Conservation (phyloP, 1,140 invertebrate species). For the Drosophila ohnishii region DNA sequence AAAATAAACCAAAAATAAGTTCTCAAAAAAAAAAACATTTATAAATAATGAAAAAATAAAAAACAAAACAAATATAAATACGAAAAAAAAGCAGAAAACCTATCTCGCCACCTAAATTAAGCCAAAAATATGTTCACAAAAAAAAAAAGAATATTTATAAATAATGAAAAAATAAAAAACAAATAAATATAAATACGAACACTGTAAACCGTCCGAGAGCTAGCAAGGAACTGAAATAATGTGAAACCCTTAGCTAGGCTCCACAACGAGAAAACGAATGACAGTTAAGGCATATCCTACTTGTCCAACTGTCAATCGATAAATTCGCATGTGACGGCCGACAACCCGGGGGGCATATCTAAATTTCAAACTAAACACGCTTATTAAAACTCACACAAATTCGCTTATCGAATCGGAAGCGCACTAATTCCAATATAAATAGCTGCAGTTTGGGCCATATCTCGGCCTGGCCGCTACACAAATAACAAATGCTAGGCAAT, state of each 20-base stretch:
- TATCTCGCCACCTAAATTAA: neutral
- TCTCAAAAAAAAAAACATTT: too few relatives aligned
- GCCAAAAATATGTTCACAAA: neutral
- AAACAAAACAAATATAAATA: neutral
- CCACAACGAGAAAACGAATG: neutral
- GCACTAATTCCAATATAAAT: constrained; percentile 76
- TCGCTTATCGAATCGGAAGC: constrained; percentile 68
- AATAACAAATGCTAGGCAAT: constrained; percentile 65
- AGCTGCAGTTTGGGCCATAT: constrained; percentile 22
- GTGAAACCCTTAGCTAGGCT: neutral
- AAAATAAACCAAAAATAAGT: too few relatives aligned
- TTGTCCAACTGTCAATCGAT: constrained; percentile 6
- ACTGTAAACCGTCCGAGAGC: neutral
- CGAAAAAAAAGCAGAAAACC: neutral
- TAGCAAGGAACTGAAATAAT: neutral
- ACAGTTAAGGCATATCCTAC: neutral
- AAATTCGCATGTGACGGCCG: neutral
- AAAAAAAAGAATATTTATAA: neutral
- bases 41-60: neutral
- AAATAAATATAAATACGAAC: neutral
- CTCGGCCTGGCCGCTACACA: constrained; percentile 43
- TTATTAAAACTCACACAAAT: constrained; percentile 55
- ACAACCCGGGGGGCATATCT: constrained; percentile 60
- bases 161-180: neutral
- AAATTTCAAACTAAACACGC: constrained; percentile 70